Base-by-base conservation (phyloP, 2,888 invertebrate genomes). In the Chloroclystis v-ata region DNA sequence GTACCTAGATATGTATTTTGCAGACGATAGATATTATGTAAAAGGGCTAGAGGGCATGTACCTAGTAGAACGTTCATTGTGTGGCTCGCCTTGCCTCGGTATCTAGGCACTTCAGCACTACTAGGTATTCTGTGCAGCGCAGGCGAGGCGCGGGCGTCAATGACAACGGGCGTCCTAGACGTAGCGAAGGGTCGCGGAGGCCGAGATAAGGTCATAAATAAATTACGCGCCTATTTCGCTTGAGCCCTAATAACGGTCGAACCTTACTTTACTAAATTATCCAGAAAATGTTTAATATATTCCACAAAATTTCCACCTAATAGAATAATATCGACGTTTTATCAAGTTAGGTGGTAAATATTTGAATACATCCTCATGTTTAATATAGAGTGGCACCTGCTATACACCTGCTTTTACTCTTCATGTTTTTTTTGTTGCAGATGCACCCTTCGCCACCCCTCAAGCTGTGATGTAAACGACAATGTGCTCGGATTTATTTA, bases 141-240 rank as follows among this genome's bases (percentile, higher is more conserved):
- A 28, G 42, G 37, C 46, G 43, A 28, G 40, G 32, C 29, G 42
- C 38, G 42, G 43, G 49, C 41, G 49, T 51, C 54, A 58, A 52
- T 56, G 56, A 52, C 52, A 47, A 40, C 35, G 43, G 30, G 45
- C 52, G 56, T 51, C 57, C 52, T 54, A 54, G 49, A 49, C 49
- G 46, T 43, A 25, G 43, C 46, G 32, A 56, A 43, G 56, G 56
- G 52, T 58, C 59, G 54, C 29, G 35, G 49, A 56, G 54, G 48
- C 52, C 54, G 52, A 52, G 54, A 52, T 49, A 54, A 54, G 54
- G 54, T 59, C 58, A 52, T 56, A 56, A 54, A 56, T 58, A 58
- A 50, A 49, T 56, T 49, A 56, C 49, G 49, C 49, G 41, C 42
- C 47, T 54, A 52, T 56, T 50, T 46, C 40, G 43, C 44, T 50